Evolutionary conservation across 2,113 vertebrate genomes (phyloP), one percentile per base, ranked within the genome.

Genomic region (Poeciliopsis retropinna): DNA sequence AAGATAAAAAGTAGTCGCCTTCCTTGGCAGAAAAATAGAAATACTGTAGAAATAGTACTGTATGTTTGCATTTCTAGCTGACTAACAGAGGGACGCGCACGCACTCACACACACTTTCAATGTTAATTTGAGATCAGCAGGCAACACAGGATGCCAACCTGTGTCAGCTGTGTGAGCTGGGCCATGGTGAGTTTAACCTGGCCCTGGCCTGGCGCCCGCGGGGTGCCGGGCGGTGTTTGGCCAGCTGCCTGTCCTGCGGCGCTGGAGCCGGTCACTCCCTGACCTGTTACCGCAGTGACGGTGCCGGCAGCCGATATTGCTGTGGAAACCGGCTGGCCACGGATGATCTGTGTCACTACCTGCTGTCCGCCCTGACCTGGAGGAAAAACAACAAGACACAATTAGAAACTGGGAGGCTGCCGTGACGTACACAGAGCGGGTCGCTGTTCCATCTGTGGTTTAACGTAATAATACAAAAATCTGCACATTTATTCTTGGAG

Each of bases 101-200:
- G 7, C 44, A 19, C 44, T 0, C 44, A 19, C 44, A 62, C 5
- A 19, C 14, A 19, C 12, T 61, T 27, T 14, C 13, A 29, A 3
- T 25, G 27, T 44, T 63, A 19, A 13, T 62, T 62, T 72, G 17
- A 44, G 60, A 44, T 0, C 17, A 9, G 0, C 15, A 30, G 14
- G 9, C n/a, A 57, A 29, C 30, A 54, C 29, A 13, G 28, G 27
- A 25, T 10, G 27, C 44, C 87, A 95, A 97, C 97, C 90, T 99
- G 97, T 0, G 97, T 98, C 37, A 99, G 94, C 82, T 99, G 98
- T 0, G 97, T 97, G 71, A 99, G 96, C 64, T 99, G 97, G 30
- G 98, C 96, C 95, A 99, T 95, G 19, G 97, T 99, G 14, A 99
- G 97, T 80, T 98, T 98, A 78, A 99, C 97, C 78, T 99, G 98